Evolutionary conservation across 2,888 invertebrate genomes (phyloP), one percentile per base, ranked within the genome.

Genomic region (Osedax frankpressi): DNA sequence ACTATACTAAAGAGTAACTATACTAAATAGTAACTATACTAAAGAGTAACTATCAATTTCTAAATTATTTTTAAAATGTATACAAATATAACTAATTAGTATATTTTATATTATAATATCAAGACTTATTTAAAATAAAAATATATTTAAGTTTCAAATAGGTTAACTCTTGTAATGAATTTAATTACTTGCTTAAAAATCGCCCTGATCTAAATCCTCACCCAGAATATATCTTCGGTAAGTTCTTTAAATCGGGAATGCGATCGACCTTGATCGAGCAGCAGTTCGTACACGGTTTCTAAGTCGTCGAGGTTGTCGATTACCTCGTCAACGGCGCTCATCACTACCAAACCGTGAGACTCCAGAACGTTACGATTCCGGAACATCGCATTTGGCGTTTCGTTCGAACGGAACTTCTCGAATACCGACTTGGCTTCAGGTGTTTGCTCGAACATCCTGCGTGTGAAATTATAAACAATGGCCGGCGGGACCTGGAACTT

Each of bases 291-390:
- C 3, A 72, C 68, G 30, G 67, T 30, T 1, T 72, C 29, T 2
- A 44, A 27, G 71, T 75, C 75, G 71, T 75, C 75, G 28, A 75
- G 65, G 70, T 75, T 75, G n/a, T 30, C 30, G 74, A 75, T 67
- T 29, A 75, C 74, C 72, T 75, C 75, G n/a, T 75, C 75, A 44
- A 75, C 30, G 63, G 75, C 73, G 60, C 26, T 72, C 75, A 75
- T 75, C 70, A 75, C 75, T 19, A 75, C 75, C 30, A 75, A 59
- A 26, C 74, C 73, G 73, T 75, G 75, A 25, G 74, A 70, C 24
- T 72, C 60, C 24, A 75, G 68, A 11, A 75, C 75, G 25, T 59
- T 44, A 67, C 73, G 74, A 27, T 70, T 25, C 44, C 19, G 6
- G 30, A 65, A 62, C 67, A 75, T 24, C 28, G 71, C 75, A 19